These are phyloP conservation scores for Corbicula japonica DNA, from an alignment of 2,888 invertebrate genomes.

Conservation along the genomic window DNA sequence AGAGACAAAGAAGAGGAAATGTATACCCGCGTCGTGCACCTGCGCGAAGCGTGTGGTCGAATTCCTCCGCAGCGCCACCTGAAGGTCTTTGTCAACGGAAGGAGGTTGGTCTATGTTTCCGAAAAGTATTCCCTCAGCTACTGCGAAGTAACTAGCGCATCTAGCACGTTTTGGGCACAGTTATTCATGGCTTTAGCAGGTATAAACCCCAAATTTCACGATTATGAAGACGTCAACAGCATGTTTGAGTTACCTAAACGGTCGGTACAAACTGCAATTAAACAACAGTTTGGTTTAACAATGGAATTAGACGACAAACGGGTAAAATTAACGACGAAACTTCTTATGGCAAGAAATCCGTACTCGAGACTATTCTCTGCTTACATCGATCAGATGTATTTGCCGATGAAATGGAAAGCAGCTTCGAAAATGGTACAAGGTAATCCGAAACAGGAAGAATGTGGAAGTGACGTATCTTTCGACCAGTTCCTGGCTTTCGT, in stretches of 20 bases:
- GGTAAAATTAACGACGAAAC: conserved; percentile 22
- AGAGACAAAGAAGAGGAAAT: conserved; percentile 5
- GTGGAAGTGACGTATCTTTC: conserved; percentile 36
- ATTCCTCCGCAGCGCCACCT: conserved; percentile 19
- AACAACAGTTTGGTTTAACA: conserved; percentile 7
- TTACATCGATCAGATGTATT: conserved; percentile 37
- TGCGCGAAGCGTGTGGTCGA: conserved; percentile 18
- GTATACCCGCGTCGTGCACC: conserved; percentile 14
- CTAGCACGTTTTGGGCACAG: conserved; percentile 38
- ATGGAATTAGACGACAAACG: conserved; percentile 23
- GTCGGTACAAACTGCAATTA: conserved; percentile 11
- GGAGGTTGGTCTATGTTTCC: conserved; percentile 15
- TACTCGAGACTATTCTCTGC: conserved; percentile 33
- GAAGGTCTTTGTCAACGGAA: conserved; percentile 4
- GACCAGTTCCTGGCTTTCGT: conserved; percentile 25
- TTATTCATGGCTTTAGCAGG: conserved; percentile 30
- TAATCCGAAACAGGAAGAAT: conserved; percentile 11
- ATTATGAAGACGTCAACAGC: conserved; percentile 13
- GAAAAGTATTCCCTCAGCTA: conserved; percentile 33
- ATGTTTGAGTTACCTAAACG: conserved; percentile 18
- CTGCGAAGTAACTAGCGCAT: conserved; percentile 26
- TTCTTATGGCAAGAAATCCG: conserved; percentile 37
- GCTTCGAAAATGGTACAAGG: conserved; percentile 24
- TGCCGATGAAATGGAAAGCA: conserved; percentile 21
- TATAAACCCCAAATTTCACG: conserved; percentile 21